A percentile compares a stretch with the other conserved stretches of the same genome.
These are phyloP conservation scores for Mus caroli DNA, from an alignment of 2,797 vertebrate species.

Conservation along the genomic window DNA sequence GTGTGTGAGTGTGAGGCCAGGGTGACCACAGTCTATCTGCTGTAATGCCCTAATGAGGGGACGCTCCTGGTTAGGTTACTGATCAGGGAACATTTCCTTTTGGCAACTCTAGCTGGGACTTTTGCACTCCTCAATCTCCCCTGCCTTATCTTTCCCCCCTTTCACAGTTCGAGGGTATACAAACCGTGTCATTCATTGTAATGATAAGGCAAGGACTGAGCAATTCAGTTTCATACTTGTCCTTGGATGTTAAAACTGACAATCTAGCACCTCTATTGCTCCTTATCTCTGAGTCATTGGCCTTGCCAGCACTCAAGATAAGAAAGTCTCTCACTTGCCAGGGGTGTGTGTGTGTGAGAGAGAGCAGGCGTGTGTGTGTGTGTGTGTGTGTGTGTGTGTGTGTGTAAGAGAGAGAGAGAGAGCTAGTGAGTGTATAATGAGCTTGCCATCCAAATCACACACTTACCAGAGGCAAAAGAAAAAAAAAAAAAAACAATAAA, in stretches of 20 bases:
- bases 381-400: background rate
- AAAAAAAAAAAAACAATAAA: background rate
- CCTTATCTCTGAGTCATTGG: slow-evolving; percentile 83
- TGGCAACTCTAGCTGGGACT: slow-evolving; percentile 72
- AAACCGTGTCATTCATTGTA: slow-evolving; percentile 72
- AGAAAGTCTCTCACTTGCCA: slow-evolving; percentile 84
- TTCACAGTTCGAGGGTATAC: slow-evolving; percentile 77
- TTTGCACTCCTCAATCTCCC: slow-evolving; percentile 74
- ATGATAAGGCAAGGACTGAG: slow-evolving; percentile 80
- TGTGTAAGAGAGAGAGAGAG: background rate
- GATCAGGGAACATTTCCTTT: slow-evolving; percentile 66
- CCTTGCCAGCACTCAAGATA: slow-evolving; percentile 87
- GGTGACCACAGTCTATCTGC: slow-evolving; percentile 40
- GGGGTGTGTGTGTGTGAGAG: background rate
- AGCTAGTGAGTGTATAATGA: background rate
- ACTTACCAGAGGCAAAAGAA: slow-evolving; percentile 75
- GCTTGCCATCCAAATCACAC: slow-evolving; percentile 65
- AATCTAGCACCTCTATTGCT: slow-evolving; percentile 86
- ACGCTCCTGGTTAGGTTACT: slow-evolving; percentile 67
- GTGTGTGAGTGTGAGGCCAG: background rate
- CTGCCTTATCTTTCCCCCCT: slow-evolving; percentile 74
- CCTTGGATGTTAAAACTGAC: slow-evolving; percentile 85
- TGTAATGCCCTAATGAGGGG: slow-evolving; percentile 75
- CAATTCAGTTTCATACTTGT: slow-evolving; percentile 81
- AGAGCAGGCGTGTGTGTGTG: background rate